Evolutionary conservation across 2,888 invertebrate species (phyloP).

Genomic region (Sphaeridia pumilis): DNA sequence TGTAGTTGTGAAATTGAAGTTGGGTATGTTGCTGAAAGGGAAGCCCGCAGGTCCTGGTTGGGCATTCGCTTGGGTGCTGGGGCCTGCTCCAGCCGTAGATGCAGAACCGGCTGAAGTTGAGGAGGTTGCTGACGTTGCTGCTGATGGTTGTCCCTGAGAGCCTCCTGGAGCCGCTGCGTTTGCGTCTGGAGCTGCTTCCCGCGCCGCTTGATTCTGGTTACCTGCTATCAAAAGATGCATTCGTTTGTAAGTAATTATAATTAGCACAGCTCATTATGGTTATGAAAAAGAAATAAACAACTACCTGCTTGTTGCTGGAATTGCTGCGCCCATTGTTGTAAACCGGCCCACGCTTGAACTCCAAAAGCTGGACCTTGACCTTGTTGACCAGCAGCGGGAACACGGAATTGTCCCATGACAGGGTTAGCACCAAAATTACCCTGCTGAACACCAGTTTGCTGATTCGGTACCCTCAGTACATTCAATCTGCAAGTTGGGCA

Average conservation of each 20-base stretch:
- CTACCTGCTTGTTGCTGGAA: slow-evolving; percentile 12
- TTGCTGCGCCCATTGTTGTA: slow-evolving; percentile 22
- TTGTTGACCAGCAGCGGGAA: slow-evolving; percentile 20
- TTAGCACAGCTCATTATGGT: not conserved
- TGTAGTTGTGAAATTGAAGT: not conserved
- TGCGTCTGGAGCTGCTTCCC: slow-evolving; percentile 3
- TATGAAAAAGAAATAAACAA: not conserved
- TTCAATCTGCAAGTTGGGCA: slow-evolving; percentile 97
- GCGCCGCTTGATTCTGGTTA: slow-evolving; percentile 3
- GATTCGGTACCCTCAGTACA: slow-evolving; percentile 47
- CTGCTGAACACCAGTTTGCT: slow-evolving; percentile 39
- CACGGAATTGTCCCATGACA: slow-evolving; percentile 25
- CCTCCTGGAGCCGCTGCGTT: slow-evolving; percentile 4
- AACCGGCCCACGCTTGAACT: slow-evolving; percentile 25
- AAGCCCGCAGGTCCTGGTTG: not conserved
- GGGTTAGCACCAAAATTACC: slow-evolving; percentile 38
- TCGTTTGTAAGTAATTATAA: not conserved
- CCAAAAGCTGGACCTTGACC: slow-evolving; percentile 9
- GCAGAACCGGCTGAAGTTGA: not conserved
- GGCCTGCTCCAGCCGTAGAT: not conserved
- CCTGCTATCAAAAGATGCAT: not conserved
- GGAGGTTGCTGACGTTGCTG: not conserved
- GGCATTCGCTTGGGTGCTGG: not conserved
- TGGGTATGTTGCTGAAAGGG: not conserved
- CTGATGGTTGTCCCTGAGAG: not conserved